phyloP scores from a whole-genome alignment of 2,888 invertebrate species.

The Kryphioiulus occultus region DNA sequence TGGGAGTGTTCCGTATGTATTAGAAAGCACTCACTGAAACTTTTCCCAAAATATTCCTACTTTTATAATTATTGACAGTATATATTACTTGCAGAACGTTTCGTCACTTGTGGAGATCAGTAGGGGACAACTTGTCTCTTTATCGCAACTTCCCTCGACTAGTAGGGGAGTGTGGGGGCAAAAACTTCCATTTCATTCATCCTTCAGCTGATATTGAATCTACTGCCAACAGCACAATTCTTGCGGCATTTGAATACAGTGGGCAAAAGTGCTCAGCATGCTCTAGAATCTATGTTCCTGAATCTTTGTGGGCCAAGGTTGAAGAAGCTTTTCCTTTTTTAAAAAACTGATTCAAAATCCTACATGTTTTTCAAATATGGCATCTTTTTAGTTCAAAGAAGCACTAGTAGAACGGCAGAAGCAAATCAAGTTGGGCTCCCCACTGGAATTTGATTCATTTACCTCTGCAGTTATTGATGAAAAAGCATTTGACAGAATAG shows the following conservation, averaged over 20 bases:
- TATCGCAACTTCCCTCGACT: slow-evolving; percentile 92
- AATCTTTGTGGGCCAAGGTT: slow-evolving; percentile 81
- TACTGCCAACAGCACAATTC: slow-evolving; percentile 83
- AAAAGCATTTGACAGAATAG: slow-evolving; percentile 87
- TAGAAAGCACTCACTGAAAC: neutral
- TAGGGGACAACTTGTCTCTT: slow-evolving; percentile 82
- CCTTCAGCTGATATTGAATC: slow-evolving; percentile 83
- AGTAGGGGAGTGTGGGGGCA: slow-evolving; percentile 97
- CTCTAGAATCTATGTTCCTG: slow-evolving; percentile 94
- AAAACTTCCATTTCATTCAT: slow-evolving; percentile 98
- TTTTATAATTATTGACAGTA: neutral
- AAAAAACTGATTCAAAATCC: neutral
- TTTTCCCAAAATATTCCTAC: neutral
- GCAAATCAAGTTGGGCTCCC: slow-evolving; percentile 86
- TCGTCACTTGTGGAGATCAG: slow-evolving; percentile 89
- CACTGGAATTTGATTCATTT: slow-evolving; percentile 80
- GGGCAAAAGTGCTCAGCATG: slow-evolving; percentile 99
- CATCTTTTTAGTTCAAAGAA: slow-evolving; percentile 69
- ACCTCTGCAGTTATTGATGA: slow-evolving; percentile 97
- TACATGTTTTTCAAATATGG: neutral
- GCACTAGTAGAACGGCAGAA: slow-evolving; percentile 74
- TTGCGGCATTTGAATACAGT: slow-evolving; percentile 90
- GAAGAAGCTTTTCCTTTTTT: neutral
- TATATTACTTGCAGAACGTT: slow-evolving; percentile 73
- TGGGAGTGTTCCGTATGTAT: slow-evolving; percentile 86